These are phyloP conservation scores for Clarias pachynema DNA, from an alignment of 2,797 vertebrate species.

Conservation along the genomic window DNA sequence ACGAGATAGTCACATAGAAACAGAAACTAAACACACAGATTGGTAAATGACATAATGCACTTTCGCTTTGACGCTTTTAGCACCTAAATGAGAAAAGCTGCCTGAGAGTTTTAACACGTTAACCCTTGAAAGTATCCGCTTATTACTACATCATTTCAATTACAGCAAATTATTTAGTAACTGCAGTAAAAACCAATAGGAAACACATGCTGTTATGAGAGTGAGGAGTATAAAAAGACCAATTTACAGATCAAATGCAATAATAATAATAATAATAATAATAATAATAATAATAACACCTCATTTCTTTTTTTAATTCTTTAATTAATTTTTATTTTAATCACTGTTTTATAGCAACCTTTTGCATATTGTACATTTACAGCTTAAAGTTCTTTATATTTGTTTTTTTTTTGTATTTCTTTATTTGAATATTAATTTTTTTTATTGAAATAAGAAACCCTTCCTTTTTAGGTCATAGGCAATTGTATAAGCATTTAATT, in stretches of 20 bases:
- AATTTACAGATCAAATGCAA: neutral
- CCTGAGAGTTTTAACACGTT: neutral
- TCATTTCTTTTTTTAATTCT: too few species aligned
- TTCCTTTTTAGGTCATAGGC: too few species aligned
- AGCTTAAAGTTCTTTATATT: too few species aligned
- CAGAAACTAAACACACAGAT: conserved; percentile 9
- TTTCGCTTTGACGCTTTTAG: neutral
- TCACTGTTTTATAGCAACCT: too few species aligned
- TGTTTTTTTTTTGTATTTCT: too few species aligned
- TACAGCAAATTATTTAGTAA: neutral
- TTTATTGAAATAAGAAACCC: too few species aligned
- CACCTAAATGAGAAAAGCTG: neutral
- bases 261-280: too few species aligned
- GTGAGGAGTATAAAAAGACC: neutral
- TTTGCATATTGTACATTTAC: too few species aligned
- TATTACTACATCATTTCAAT: neutral
- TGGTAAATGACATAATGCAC: conserved; percentile 10
- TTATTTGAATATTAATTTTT: too few species aligned
- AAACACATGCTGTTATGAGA: neutral
- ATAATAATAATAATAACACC: too few species aligned
- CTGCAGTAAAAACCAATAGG: neutral
- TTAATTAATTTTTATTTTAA: too few species aligned
- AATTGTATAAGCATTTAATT: too few species aligned
- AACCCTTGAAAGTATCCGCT: neutral
- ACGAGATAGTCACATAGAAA: conserved; percentile 4